These are phyloP conservation scores for Scolopax mira DNA, from an alignment of 2,113 vertebrate species.

Conservation along the genomic window DNA sequence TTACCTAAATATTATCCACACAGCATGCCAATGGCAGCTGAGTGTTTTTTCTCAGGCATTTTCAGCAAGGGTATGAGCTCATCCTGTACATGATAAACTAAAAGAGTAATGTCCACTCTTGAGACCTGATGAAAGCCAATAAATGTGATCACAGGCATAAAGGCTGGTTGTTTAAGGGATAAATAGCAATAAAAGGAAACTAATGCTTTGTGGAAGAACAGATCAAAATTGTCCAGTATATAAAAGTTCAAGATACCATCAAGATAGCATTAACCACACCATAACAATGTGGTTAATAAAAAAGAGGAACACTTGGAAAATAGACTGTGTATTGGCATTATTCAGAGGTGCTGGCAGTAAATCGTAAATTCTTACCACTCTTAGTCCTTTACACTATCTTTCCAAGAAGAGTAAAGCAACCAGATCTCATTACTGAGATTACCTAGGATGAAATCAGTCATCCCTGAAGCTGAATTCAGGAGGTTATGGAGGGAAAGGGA, in stretches of 20 bases:
- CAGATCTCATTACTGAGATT: not conserved
- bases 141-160: not conserved
- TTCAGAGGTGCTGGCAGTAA: not conserved
- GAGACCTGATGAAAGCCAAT: not conserved
- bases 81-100: conserved; percentile 27
- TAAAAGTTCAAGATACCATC: not conserved
- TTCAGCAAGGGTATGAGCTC: not conserved
- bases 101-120: not conserved
- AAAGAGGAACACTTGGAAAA: not conserved
- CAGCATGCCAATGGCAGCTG: not conserved
- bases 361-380: not conserved
- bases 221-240: not conserved
- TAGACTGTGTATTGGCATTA: not conserved
- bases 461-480: not conserved
- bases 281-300: not conserved
- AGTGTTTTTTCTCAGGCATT: not conserved
- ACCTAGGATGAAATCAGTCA: not conserved
- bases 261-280: no score
- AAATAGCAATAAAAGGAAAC: not conserved
- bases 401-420: not conserved
- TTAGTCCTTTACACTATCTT: not conserved
- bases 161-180: not conserved
- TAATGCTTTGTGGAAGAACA: not conserved
- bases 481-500: not conserved
- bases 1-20: not conserved